Evolutionary conservation across 2,888 invertebrate genomes (phyloP).

Genomic region (Andrena fulva): DNA sequence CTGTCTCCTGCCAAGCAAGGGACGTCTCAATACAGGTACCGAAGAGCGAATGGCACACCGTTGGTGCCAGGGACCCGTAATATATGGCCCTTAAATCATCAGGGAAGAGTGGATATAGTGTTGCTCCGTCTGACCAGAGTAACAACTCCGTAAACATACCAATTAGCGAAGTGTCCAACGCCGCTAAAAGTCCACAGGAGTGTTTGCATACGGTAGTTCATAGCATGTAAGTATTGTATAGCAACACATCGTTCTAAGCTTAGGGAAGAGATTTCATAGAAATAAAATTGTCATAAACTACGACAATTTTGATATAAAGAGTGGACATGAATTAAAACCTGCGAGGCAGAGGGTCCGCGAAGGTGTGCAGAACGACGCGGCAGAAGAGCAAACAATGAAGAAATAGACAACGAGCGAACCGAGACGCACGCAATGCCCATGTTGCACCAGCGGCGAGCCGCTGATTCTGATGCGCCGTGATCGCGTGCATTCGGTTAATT

Average conservation of each 20-base stretch:
- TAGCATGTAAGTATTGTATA: not conserved
- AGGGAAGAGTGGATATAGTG: slow-evolving; percentile 79
- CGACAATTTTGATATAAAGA: not conserved
- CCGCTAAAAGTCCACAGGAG: not conserved
- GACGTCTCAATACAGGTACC: slow-evolving; percentile 79
- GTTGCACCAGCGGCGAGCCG: slow-evolving; percentile 46
- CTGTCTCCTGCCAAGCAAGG: slow-evolving; percentile 51
- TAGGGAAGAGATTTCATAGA: not conserved
- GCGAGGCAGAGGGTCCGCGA: not conserved
- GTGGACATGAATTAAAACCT: not conserved
- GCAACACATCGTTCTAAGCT: too few relatives aligned
- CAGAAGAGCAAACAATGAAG: slow-evolving; percentile 60
- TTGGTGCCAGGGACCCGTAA: slow-evolving; percentile 82
- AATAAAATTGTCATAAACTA: not conserved
- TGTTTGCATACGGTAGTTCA: slow-evolving; percentile 36
- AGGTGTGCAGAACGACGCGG: slow-evolving; percentile 32
- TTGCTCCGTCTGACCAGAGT: slow-evolving; percentile 78
- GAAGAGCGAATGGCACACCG: slow-evolving; percentile 73
- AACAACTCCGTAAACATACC: slow-evolving; percentile 84
- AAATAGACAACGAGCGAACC: slow-evolving; percentile 69
- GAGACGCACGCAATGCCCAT: slow-evolving; percentile 74
- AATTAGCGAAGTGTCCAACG: slow-evolving; percentile 76
- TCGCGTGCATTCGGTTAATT: slow-evolving; percentile 67
- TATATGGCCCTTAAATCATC: slow-evolving; percentile 85
- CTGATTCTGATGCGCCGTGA: slow-evolving; percentile 58